A percentile compares a stretch with the other conserved stretches of the same genome.
Conservation (phyloP, 2,113 vertebrate genomes). For the Hemibagrus wyckioides region DNA sequence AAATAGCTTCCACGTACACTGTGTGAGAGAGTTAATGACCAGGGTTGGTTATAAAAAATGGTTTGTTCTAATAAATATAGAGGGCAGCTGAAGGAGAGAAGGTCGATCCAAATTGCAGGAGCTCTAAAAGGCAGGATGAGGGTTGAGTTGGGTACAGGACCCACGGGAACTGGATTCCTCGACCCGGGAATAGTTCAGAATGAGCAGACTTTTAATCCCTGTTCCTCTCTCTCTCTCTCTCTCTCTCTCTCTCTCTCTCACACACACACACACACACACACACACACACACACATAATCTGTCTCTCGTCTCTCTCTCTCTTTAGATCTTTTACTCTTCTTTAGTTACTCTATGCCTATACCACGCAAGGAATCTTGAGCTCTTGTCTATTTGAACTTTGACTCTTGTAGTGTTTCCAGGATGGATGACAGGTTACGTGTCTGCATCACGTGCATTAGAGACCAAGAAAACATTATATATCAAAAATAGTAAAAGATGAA, state of each 20-base stretch:
- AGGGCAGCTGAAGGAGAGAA: constrained; percentile 66
- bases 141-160: constrained; percentile 57
- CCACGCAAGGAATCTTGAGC: constrained; percentile 39
- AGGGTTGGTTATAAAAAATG: constrained; percentile 37
- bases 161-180: constrained; percentile 69
- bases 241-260: constrained; percentile 58
- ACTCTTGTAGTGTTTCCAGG: constrained; percentile 13
- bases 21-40: background rate
- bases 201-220: constrained; percentile 76
- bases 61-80: constrained; percentile 70
- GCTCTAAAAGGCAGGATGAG: constrained; percentile 66
- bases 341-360: constrained; percentile 36
- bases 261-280: background rate
- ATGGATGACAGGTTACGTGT: constrained; percentile 14
- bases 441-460: background rate
- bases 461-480: background rate
- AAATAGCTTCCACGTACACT: constrained; percentile 27
- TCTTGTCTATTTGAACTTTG: constrained; percentile 51
- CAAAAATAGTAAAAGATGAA: background rate
- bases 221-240: constrained; percentile 49
- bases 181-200: constrained; percentile 79
- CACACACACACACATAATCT: constrained; percentile 4
- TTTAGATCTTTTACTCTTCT: constrained; percentile 44
- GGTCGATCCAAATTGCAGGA: constrained; percentile 59
- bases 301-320: background rate